These are phyloP conservation scores for Iselma pallidipennis DNA, from an alignment of 2,888 invertebrate species.

Conservation along the genomic window DNA sequence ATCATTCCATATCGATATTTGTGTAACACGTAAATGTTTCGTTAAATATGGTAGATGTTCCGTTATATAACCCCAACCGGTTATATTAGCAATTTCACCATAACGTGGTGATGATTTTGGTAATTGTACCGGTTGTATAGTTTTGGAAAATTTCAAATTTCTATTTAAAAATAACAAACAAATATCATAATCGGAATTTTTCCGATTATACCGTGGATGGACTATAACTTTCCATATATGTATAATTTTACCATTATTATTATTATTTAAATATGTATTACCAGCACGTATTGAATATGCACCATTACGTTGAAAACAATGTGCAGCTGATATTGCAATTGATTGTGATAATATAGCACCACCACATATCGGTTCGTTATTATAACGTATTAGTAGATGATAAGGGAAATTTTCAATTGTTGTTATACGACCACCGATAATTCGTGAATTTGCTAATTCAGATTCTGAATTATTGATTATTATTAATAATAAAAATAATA, in stretches of 20 bases:
- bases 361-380: conserved; percentile 10
- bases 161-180: conserved; percentile 1
- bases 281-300: conserved; percentile 15
- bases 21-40: conserved; percentile 1
- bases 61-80: conserved; percentile 12
- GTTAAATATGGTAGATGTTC: not conserved
- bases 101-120: not conserved
- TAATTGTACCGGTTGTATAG: conserved; percentile 5
- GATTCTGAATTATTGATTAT: no score
- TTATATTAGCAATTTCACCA: conserved; percentile 12
- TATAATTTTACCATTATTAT: not conserved
- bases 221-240: conserved; percentile 7
- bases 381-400: conserved; percentile 9
- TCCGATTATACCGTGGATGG: conserved; percentile 6
- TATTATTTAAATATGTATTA: not conserved
- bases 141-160: not conserved
- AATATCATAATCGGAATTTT: conserved; percentile 13
- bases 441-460: no score
- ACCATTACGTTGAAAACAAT: conserved; percentile 11
- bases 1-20: not conserved
- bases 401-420: conserved; percentile 14
- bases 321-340: conserved; percentile 14
- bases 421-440: conserved; percentile 12
- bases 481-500: no score
- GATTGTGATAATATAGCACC: conserved; percentile 5